Conservation (phyloP, 2,113 vertebrate species). For the Chloroceryle aenea region DNA sequence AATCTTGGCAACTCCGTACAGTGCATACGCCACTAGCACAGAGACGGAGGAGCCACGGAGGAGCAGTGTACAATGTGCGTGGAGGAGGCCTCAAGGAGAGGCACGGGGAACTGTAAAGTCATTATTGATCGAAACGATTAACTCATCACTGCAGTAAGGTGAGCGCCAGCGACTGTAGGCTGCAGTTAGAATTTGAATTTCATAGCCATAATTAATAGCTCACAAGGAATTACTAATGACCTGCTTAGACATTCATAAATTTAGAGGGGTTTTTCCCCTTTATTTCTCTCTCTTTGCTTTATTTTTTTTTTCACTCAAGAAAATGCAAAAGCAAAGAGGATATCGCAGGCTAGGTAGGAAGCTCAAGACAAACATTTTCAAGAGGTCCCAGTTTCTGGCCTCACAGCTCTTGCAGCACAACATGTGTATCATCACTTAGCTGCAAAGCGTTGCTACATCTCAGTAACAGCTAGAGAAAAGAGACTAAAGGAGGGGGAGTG, state of each 20-base stretch:
- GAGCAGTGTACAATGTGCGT: not conserved
- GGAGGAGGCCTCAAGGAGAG: not conserved
- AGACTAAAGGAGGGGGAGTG: not conserved
- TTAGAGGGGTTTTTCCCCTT: not conserved
- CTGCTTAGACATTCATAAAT: not conserved
- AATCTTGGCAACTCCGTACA: not conserved
- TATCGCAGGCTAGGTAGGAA: not conserved
- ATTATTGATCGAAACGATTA: not conserved
- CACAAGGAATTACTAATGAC: not conserved
- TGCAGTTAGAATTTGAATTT: not conserved
- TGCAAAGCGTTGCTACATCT: not conserved
- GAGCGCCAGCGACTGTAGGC: not conserved
- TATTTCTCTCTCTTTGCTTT: not conserved
- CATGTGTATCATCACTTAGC: not conserved
- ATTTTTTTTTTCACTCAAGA: not conserved
- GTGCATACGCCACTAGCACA: not conserved
- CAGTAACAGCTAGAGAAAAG: not conserved
- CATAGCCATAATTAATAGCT: not conserved
- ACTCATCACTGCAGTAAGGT: not conserved
- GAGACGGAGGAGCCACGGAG: not conserved
- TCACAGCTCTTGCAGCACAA: not conserved
- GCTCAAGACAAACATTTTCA: slow-evolving; percentile 25
- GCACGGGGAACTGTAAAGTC: not conserved
- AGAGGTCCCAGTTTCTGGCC: not conserved
- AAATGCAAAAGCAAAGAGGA: not conserved